Evolutionary conservation across 2,797 vertebrate species (phyloP).

Genomic region (Poecile montanus): DNA sequence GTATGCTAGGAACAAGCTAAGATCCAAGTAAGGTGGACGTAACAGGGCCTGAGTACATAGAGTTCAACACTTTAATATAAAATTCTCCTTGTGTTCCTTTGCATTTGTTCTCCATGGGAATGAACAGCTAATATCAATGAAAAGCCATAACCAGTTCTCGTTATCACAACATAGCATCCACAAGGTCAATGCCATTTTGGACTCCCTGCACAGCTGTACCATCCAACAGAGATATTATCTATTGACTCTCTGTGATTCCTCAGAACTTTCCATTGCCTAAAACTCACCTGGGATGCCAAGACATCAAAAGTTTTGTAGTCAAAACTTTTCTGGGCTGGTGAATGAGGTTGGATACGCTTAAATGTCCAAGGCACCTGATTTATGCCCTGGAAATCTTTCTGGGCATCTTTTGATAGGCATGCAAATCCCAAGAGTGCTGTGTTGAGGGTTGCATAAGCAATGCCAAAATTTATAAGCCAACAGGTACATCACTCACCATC

Average conservation of each 20-base stretch:
- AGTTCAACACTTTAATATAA: background rate
- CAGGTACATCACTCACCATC: background rate
- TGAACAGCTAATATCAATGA: background rate
- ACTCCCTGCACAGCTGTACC: background rate
- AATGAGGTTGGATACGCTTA: background rate
- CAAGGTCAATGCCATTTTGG: background rate
- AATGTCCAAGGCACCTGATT: background rate
- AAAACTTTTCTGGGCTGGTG: background rate
- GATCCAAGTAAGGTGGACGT: background rate
- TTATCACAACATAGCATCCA: background rate
- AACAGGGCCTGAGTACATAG: background rate
- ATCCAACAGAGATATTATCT: background rate
- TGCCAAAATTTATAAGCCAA: background rate
- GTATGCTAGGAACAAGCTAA: background rate
- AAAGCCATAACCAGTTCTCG: background rate
- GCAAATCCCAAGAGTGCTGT: background rate
- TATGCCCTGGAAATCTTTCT: background rate
- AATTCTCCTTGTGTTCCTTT: background rate
- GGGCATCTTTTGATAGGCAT: background rate
- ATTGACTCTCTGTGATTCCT: background rate
- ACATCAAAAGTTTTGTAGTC: background rate
- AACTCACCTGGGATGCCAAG: background rate
- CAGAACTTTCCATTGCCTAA: background rate
- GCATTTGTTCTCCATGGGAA: background rate
- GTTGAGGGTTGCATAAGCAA: background rate